phyloP scores from a whole-genome alignment of 2,113 vertebrate genomes.

The Istiophorus platypterus region DNA sequence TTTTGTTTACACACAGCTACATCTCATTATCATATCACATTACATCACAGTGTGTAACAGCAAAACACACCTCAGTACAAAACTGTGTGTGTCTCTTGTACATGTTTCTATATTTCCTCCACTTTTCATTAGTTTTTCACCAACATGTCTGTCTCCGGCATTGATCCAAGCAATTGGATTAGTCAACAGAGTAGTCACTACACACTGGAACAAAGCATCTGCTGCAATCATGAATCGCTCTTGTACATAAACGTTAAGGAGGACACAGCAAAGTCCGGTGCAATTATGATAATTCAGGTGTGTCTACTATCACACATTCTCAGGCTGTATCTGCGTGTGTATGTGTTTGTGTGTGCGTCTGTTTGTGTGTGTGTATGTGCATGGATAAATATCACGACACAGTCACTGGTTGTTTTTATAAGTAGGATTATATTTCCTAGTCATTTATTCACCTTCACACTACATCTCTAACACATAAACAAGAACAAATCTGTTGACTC shows the following conservation, averaged over 20 bases:
- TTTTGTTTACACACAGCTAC: constrained; percentile 38
- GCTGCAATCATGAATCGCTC: constrained; percentile 53
- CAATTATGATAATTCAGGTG: constrained; percentile 70
- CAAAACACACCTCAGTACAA: constrained; percentile 36
- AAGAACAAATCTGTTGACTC: constrained; percentile 1
- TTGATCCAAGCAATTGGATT: constrained; percentile 72
- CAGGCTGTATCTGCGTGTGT: constrained; percentile 58
- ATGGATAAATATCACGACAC: constrained; percentile 36
- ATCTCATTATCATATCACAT: constrained; percentile 2
- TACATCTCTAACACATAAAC: constrained; percentile 48
- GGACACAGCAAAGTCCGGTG: constrained; percentile 49
- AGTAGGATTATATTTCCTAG: constrained; percentile 28
- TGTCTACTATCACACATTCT: constrained; percentile 68
- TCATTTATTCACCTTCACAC: constrained; percentile 47
- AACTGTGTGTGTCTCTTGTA: constrained; percentile 14
- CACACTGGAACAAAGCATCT: constrained; percentile 81
- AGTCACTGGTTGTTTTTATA: constrained; percentile 42
- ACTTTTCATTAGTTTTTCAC: constrained; percentile 32
- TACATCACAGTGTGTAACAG: constrained; percentile 31
- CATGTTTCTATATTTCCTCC: constrained; percentile 42
- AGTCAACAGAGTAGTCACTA: constrained; percentile 83
- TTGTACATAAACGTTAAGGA: constrained; percentile 50
- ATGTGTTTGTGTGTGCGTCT: constrained; percentile 17
- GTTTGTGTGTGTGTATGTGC: constrained; percentile 27
- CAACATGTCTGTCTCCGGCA: constrained; percentile 44